Base-by-base conservation (phyloP, 2,113 vertebrate species). In the Crocuta crocuta region DNA sequence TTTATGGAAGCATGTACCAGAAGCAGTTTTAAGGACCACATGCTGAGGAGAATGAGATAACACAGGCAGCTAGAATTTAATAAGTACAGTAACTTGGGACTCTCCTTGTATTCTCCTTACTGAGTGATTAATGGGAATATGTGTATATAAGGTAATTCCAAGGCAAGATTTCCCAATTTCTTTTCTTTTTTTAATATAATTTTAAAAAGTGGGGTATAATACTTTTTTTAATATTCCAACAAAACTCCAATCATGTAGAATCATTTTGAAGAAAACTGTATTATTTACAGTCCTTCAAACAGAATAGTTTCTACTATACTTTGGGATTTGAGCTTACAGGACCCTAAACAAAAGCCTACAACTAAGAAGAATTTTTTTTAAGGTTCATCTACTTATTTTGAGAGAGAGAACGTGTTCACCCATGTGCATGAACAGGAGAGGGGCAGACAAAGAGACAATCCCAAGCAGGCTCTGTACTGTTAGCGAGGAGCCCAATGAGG, bases 261-360 rank as follows among this genome's bases (percentile, higher is more conserved):
- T 83, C 0, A 92, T 83, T 90, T 45, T 92, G 28, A 92, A 95
- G 39, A 94, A 89, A 96, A 55, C 91, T 61, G 13, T 80, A 70
- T 31, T 80, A 70, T 61, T 90, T 79, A 76, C 68, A 43, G 2
- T 55, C 95, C 19, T 78, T 91, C n/a, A 95, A 73, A 78, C 45
- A 87, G n/a, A 94, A 90, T 2, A 70, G 28, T 17, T 94, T 95
- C 73, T 70, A 85, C 12, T 58, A 5, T 95, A 55, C 16, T 82
- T 92, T 45, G 89, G 26, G 6, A 17, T 35, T 45, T 76, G 71
- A 76, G 17, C 9, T 97, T 35, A 53, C 70, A 80, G 13, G 21
- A 55, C 23, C 35, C 31, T 76, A 65, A 91, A 90, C 5, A 58
- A 35, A 96, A 92, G 1, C 2, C 12, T 80, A 43, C 10, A 33